phyloP scores from a whole-genome alignment of 1,140 invertebrate species.

The Drosophila paulistorum region DNA sequence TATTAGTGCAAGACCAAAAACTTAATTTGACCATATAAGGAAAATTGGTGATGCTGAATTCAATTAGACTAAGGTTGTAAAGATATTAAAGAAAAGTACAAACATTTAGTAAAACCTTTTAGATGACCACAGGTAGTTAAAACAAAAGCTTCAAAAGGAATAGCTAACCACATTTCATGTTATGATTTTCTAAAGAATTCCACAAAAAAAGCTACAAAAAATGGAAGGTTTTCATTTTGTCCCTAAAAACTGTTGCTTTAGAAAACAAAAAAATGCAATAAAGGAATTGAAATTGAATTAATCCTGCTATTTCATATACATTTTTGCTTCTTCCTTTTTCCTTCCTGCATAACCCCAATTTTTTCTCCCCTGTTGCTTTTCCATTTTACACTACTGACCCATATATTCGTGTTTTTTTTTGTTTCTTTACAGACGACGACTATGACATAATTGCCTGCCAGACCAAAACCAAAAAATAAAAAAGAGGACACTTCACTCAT shows the following conservation, averaged over 20 bases:
- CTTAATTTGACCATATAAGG: no score
- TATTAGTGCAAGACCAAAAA: background rate
- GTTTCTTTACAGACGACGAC: slow-evolving; percentile 49
- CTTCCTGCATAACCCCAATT: slow-evolving; percentile 4
- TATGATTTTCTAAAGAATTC: no score
- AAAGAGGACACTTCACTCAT: slow-evolving; percentile 45
- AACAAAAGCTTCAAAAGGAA: no score
- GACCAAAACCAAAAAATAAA: slow-evolving; percentile 28
- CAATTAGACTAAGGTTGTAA: no score
- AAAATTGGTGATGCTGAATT: no score
- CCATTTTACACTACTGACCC: slow-evolving; percentile 44
- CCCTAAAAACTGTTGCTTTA: background rate
- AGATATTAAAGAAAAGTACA: no score
- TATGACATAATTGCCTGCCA: slow-evolving; percentile 55
- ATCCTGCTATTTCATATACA: background rate
- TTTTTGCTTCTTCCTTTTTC: background rate
- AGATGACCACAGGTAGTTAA: no score
- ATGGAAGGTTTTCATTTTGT: no score
- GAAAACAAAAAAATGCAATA: background rate
- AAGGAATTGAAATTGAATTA: background rate
- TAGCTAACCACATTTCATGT: no score
- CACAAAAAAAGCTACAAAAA: no score
- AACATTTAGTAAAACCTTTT: no score
- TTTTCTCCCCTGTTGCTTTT: background rate
- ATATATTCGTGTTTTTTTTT: slow-evolving; percentile 30